These are phyloP conservation scores for Pristionchus exspectatus DNA, from an alignment of 2,888 invertebrate species.

Conservation along the genomic window DNA sequence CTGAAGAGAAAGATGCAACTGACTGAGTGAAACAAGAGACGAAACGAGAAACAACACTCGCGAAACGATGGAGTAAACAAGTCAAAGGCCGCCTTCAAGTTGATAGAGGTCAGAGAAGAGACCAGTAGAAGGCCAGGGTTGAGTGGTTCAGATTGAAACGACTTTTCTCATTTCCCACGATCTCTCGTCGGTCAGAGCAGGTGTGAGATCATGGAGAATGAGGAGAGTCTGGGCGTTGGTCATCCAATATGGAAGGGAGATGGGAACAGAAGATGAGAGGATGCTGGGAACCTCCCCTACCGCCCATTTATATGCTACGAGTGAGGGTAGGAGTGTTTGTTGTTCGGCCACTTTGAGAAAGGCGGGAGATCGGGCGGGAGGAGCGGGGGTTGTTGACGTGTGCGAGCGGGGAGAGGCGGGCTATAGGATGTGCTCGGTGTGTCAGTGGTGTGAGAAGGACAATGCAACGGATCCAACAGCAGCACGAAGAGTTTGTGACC, in stretches of 20 bases:
- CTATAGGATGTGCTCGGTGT: neutral
- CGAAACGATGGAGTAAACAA: neutral
- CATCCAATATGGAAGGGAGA: neutral
- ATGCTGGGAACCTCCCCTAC: neutral
- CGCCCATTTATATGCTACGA: neutral
- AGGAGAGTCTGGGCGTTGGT: neutral
- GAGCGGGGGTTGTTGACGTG: neutral
- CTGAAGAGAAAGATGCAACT: neutral
- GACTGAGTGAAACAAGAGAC: neutral
- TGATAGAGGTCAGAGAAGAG: no score
- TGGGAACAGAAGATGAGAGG: neutral
- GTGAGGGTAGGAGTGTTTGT: neutral
- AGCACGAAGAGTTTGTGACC: neutral
- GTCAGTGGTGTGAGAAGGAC: neutral
- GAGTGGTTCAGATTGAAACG: neutral
- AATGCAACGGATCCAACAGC: neutral
- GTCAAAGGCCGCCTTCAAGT: neutral
- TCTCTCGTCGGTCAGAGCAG: neutral
- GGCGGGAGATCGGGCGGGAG: neutral
- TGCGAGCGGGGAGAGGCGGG: no score
- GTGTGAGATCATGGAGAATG: neutral
- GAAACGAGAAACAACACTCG: neutral
- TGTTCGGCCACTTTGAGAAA: neutral
- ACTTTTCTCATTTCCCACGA: neutral
- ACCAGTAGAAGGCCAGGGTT: constrained; percentile 2